Conservation (phyloP, 1,140 invertebrate genomes). For the Stenopsyche tienmushanensis region DNA sequence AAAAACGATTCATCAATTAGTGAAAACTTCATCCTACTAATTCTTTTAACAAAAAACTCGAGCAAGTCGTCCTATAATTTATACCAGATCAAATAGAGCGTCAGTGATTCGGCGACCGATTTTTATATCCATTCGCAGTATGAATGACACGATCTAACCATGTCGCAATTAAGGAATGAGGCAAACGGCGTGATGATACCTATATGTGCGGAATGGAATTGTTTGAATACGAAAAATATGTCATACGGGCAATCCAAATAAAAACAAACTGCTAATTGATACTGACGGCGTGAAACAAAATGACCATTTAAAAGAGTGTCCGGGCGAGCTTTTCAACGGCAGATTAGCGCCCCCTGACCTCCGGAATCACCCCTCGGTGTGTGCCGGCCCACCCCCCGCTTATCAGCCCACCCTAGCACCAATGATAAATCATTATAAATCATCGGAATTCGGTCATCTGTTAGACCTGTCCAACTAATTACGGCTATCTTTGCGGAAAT, state of each 20-base stretch:
- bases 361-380: not conserved
- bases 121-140: too few relatives aligned
- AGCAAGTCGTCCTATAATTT: too few relatives aligned
- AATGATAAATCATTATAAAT: constrained; percentile 37
- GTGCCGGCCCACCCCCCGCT: not conserved
- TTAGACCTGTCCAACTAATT: constrained; percentile 34
- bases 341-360: constrained; percentile 19
- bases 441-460: constrained; percentile 35
- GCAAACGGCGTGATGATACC: too few relatives aligned
- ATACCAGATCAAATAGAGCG: too few relatives aligned
- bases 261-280: constrained; percentile 18
- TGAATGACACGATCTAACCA: too few relatives aligned
- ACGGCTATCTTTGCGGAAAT: constrained; percentile 25
- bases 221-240: not conserved
- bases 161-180: too few relatives aligned
- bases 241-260: constrained; percentile 2
- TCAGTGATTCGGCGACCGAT: too few relatives aligned
- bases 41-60: too few relatives aligned
- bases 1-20: constrained; percentile 33
- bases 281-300: constrained; percentile 13
- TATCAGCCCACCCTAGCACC: not conserved
- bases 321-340: not conserved
- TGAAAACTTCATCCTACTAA: constrained; percentile 3
- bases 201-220: not conserved
- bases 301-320: constrained; percentile 10